Evolutionary conservation across 2,113 vertebrate genomes (phyloP).

Genomic region (Manacus vitellinus): DNA sequence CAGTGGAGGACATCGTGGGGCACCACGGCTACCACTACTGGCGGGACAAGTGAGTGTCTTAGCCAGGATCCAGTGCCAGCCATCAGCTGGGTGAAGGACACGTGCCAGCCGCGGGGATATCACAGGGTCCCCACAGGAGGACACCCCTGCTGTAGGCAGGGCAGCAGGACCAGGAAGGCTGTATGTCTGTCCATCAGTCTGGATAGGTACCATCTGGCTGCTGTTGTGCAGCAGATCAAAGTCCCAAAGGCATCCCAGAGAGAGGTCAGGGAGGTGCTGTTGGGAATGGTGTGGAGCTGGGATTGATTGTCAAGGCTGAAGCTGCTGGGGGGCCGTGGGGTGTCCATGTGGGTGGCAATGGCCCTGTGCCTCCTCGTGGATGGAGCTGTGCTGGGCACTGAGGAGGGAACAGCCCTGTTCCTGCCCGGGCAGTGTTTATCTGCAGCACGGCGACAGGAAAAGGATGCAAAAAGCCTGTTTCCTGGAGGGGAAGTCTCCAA

Average conservation of each 20-base stretch:
- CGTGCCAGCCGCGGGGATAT: not conserved
- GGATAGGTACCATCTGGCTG: not conserved
- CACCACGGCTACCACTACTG: slow-evolving; percentile 97
- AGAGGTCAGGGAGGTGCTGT: not conserved
- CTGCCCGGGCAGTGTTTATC: slow-evolving; percentile 4
- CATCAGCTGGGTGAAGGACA: not conserved
- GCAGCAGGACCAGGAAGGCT: not conserved
- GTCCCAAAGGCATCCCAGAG: not conserved
- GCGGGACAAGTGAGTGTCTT: slow-evolving; percentile 90
- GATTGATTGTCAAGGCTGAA: not conserved
- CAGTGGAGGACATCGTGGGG: slow-evolving; percentile 94
- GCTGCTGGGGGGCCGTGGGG: not conserved
- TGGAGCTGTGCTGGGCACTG: not conserved
- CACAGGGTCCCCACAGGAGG: not conserved
- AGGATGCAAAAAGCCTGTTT: not conserved
- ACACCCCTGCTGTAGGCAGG: not conserved
- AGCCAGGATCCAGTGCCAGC: not conserved
- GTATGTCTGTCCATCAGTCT: not conserved
- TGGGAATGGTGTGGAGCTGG: not conserved
- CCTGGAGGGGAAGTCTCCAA: not conserved
- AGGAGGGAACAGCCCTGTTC: not conserved
- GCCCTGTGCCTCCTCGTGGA: not conserved
- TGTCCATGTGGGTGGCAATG: rapidly evolving
- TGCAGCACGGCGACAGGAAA: not conserved
- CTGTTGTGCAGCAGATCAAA: not conserved